These are phyloP conservation scores for Icerya purchasi DNA, from an alignment of 2,888 invertebrate genomes.

Conservation along the genomic window DNA sequence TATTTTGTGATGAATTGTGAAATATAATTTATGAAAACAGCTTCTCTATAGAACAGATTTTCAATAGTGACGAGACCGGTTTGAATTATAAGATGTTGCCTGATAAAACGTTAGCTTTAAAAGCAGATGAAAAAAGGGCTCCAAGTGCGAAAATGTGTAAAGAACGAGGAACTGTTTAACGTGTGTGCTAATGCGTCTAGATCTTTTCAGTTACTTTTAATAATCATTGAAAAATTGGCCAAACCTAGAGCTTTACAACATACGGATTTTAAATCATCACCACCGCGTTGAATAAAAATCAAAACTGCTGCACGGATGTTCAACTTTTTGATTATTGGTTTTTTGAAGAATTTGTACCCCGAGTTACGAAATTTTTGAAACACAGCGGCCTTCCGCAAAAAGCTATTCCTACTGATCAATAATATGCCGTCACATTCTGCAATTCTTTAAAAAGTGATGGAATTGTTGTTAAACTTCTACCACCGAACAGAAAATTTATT, in stretches of 20 bases:
- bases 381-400: constrained; percentile 14
- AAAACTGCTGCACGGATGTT: constrained; percentile 16
- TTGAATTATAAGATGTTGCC: constrained; percentile 20
- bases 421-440: too few relatives aligned
- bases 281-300: constrained; percentile 16
- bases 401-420: too few relatives aligned
- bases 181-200: constrained; percentile 20
- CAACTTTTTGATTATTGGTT: constrained; percentile 14
- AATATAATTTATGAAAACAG: constrained; percentile 5
- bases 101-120: constrained; percentile 17
- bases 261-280: constrained; percentile 12
- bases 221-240: constrained; percentile 20
- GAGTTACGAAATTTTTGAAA: constrained; percentile 13
- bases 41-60: constrained; percentile 17
- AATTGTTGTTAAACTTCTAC: constrained; percentile 17
- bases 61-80: constrained; percentile 20
- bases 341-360: constrained; percentile 15
- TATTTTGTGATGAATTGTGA: constrained; percentile 16
- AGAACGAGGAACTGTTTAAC: constrained; percentile 19
- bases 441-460: too few relatives aligned
- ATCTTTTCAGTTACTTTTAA: constrained; percentile 17
- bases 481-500: constrained; percentile 19
- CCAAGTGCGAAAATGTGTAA: constrained; percentile 19
- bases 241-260: constrained; percentile 19
- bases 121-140: constrained; percentile 17